Base-by-base conservation (phyloP, 2,888 invertebrate species). In the Hyppa rectilinea region DNA sequence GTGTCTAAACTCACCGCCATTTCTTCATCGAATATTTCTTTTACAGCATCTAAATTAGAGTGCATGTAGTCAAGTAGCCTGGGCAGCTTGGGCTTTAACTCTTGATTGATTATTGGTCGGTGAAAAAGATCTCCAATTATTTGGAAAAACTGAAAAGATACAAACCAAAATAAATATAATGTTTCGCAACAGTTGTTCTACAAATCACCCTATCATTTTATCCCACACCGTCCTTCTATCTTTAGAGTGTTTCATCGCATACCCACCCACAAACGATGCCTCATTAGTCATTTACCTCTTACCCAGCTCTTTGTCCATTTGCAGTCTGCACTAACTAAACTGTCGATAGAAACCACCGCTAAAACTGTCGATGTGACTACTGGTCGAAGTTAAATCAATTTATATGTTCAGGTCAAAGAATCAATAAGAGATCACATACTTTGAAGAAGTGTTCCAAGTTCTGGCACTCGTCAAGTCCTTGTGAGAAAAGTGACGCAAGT, bases 381-480 rank as follows among this genome's bases (percentile, higher is more conserved):
- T 38, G 12, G 20, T 26, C 12, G 12, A 58, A 38, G 36, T 12
- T 12, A 38, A 20, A 4, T 38, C 20, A 12, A 20, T 26, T 17
- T 56, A 5, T 55, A 26, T 26, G 4, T 40, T 12, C 10, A n/a
- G 20, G 10, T 36, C 17, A 10, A 66, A n/a, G 17, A 47, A 26
- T 12, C 43, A 20, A 20, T 2, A 17, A 36, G n/a, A 36, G 17
- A n/a, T 26, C 20, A 47, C 4, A 17, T 81, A 94, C 96, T 91
- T 96, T 96, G 70, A 89, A 96, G 81, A 96, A 93, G 81, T 95
- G 94, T 69, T 93, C 91, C 71, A 95, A 84, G 71, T 94, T 94
- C 49, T 93, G 90, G 82, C 98, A 98, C 86, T 99, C 99, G 70
- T 97, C 97, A 82, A 98, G 97, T 0, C 98, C 98, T 87, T 98